phyloP scores from a whole-genome alignment of 2,888 invertebrate species.

The Melinaea menophilus region DNA sequence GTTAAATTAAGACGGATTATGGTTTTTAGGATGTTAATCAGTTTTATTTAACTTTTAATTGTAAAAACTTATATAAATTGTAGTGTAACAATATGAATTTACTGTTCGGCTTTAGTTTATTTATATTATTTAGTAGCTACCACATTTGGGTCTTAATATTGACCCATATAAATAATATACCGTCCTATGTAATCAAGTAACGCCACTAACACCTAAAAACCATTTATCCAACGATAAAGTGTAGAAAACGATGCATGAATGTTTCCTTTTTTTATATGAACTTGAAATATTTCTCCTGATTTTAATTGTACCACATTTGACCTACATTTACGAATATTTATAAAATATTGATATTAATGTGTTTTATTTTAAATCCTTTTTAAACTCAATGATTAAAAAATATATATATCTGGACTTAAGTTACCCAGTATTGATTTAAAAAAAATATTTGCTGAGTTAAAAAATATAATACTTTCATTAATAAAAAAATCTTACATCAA shows the following conservation, averaged over 20 bases:
- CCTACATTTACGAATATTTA: slow-evolving; percentile 78
- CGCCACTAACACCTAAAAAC: background rate
- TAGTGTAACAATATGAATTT: no score
- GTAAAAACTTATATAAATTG: background rate
- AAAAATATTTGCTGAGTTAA: background rate
- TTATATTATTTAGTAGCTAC: background rate
- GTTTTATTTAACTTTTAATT: background rate
- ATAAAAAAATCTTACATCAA: no score
- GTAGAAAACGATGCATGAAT: slow-evolving; percentile 75
- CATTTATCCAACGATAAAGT: slow-evolving; percentile 56
- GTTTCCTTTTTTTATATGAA: slow-evolving; percentile 75
- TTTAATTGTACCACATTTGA: slow-evolving; percentile 77
- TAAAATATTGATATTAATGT: slow-evolving; percentile 70
- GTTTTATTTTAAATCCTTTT: slow-evolving; percentile 52
- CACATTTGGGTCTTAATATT: background rate
- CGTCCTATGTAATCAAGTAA: slow-evolving; percentile 2
- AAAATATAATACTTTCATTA: no score
- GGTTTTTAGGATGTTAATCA: slow-evolving; percentile 3
- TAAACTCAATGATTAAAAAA: background rate
- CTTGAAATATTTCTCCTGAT: slow-evolving; percentile 74
- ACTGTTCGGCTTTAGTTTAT: background rate
- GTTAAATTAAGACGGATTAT: slow-evolving; percentile 43
- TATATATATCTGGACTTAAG: no score
- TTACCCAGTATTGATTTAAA: no score
- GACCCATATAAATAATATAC: background rate